phyloP scores from a whole-genome alignment of 2,113 vertebrate species.

The Ploceus nigricollis region DNA sequence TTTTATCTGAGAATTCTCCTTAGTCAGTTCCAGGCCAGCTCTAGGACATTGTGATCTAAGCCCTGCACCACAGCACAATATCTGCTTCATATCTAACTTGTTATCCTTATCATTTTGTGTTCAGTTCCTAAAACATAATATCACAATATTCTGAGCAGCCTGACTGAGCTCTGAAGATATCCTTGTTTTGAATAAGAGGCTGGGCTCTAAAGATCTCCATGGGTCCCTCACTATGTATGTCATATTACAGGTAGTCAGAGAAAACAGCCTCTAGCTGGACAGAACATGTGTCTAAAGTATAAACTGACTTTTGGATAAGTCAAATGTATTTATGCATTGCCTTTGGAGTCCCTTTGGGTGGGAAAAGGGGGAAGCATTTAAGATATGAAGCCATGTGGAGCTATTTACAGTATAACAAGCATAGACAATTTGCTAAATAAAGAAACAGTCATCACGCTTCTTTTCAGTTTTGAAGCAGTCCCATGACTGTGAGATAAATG shows the following conservation, averaged over 20 bases:
- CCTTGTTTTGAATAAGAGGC: background rate
- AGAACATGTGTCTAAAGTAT: background rate
- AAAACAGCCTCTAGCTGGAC: background rate
- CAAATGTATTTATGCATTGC: background rate
- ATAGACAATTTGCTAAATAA: constrained; percentile 55
- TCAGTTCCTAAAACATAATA: background rate
- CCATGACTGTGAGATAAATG: constrained; percentile 4
- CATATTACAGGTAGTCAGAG: background rate
- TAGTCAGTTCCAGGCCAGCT: background rate
- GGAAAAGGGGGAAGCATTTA: background rate
- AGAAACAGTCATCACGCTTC: constrained; percentile 43
- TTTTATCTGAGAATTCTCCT: background rate
- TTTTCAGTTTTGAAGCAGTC: constrained; percentile 38
- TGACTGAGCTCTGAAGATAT: background rate
- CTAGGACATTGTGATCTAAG: background rate
- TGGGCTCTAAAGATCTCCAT: background rate
- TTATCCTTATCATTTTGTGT: background rate
- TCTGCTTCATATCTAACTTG: background rate
- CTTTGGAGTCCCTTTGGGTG: constrained; percentile 10
- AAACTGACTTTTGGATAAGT: background rate
- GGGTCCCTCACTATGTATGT: background rate
- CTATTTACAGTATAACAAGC: constrained; percentile 39
- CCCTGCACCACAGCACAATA: background rate
- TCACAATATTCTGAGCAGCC: background rate
- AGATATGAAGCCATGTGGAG: background rate